Evolutionary conservation across 2,797 vertebrate genomes (phyloP), one percentile per base, ranked within the genome.

Genomic region (Numenius phaeopus): DNA sequence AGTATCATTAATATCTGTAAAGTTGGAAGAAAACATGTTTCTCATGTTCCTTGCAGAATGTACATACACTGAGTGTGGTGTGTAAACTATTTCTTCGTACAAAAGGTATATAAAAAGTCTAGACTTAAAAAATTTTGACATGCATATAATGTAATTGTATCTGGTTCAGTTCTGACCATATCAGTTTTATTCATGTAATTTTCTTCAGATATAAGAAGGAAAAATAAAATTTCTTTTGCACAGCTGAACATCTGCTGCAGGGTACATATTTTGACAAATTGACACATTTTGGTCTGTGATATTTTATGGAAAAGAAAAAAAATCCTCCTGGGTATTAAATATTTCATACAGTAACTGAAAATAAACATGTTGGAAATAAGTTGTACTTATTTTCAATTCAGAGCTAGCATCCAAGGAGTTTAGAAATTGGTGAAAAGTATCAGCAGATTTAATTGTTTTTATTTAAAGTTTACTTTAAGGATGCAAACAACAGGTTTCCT

Each of bases 261-360:
- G 59, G 16, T 79, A 92, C 40, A 61, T 11, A 83, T 96, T 96
- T 86, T 89, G 94, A 94, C 83, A 88, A 95, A 94, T 57, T 96
- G 89, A 89, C 71, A 79, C 52, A 83, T 95, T 96, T 93, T 94
- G 37, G 20, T 71, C 40, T 92, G 39, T 87, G 88, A 87, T 96
- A 95, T 96, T 94, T 96, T 95, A 75, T 57, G 39, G 61, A 92
- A 64, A 77, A 90, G 9, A 80, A 96, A 94, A 95, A 86, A 54
- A 55, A 24, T 32, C 34, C 72, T 96, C 81, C 50, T 4, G 47
- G 37, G 46, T 94, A 55, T 96, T 97, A 94, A 97, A 94, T 94
- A 93, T 97, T 98, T 96, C 69, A 97, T 92, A 47, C 13, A 80
- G 61, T 40, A 92, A 42, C 30, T 92, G 49, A 93, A 93, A 87